Evolutionary conservation across 2,888 invertebrate species (phyloP).

Genomic region (Eilema depressum): DNA sequence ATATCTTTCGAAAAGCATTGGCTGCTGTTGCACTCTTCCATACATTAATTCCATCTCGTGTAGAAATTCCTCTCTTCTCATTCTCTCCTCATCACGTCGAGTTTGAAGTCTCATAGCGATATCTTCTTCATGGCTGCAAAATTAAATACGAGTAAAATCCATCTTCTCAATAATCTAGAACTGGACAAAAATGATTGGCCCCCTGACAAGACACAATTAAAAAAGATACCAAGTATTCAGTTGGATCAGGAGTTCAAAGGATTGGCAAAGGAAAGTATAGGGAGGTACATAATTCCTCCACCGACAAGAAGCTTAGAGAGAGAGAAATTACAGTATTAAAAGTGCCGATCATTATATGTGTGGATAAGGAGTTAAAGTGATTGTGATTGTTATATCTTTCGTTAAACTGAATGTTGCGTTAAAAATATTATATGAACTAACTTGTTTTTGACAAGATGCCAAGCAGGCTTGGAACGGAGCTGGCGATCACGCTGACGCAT

Average conservation of each 20-base stretch:
- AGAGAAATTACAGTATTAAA: conserved; percentile 41
- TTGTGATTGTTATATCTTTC: neutral
- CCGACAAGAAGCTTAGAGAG: no score
- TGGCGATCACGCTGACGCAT: conserved; percentile 87
- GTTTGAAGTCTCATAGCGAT: conserved; percentile 89
- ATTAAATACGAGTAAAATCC: neutral
- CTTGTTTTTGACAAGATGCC: conserved; percentile 89
- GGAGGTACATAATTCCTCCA: no score
- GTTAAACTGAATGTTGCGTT: neutral
- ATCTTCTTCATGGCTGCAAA: conserved; percentile 88
- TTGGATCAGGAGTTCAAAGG: no score
- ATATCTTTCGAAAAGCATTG: conserved; percentile 90
- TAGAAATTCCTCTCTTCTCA: conserved; percentile 89
- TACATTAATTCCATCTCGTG: conserved; percentile 92
- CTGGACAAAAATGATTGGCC: no score
- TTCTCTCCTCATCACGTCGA: conserved; percentile 89
- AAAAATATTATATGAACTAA: conserved; percentile 56
- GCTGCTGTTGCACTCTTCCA: conserved; percentile 90
- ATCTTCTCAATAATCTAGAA: neutral
- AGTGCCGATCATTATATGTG: neutral
- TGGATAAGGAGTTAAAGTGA: neutral
- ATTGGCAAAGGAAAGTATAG: no score
- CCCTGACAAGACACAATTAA: no score
- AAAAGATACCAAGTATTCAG: no score
- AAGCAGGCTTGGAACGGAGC: conserved; percentile 89